phyloP scores from a whole-genome alignment of 2,888 invertebrate genomes.

The Leucoptera coffeella region DNA sequence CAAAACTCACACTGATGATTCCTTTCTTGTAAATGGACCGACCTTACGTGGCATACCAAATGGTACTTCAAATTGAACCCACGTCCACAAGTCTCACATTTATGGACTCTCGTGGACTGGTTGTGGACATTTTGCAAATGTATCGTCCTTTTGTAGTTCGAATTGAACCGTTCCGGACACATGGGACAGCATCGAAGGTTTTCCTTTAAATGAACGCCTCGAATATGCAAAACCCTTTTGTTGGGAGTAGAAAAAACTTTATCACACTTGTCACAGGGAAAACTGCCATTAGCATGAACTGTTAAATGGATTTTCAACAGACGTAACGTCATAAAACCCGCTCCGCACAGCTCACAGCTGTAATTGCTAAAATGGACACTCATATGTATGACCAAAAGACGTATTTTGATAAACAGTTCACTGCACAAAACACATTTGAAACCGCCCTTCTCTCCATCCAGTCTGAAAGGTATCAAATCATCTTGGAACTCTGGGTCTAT shows the following conservation, averaged over 20 bases:
- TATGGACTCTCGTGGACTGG: constrained; percentile 35
- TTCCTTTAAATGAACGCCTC: constrained; percentile 37
- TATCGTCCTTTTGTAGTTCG: constrained; percentile 37
- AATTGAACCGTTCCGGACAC: constrained; percentile 39
- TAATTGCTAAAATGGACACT: constrained; percentile 43
- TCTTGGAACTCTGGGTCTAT: constrained; percentile 31
- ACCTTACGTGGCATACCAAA: constrained; percentile 32
- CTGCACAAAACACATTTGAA: constrained; percentile 34
- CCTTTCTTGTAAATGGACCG: constrained; percentile 39
- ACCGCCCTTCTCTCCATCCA: constrained; percentile 16
- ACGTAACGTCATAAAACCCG: constrained; percentile 37
- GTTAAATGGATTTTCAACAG: constrained; percentile 38
- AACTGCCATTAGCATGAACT: constrained; percentile 36
- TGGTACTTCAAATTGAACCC: constrained; percentile 39
- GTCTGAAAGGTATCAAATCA: constrained; percentile 36
- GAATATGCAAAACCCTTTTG: constrained; percentile 27
- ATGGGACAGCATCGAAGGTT: constrained; percentile 33
- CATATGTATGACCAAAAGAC: constrained; percentile 40
- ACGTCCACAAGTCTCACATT: constrained; percentile 35
- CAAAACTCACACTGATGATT: constrained; percentile 50
- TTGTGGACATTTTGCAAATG: constrained; percentile 41
- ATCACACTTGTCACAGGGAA: constrained; percentile 30
- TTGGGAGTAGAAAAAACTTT: constrained; percentile 33
- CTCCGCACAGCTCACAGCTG: constrained; percentile 40
- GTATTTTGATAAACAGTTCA: constrained; percentile 29